phyloP scores from a whole-genome alignment of 2,888 invertebrate genomes.

The Synanthedon vespiformis region DNA sequence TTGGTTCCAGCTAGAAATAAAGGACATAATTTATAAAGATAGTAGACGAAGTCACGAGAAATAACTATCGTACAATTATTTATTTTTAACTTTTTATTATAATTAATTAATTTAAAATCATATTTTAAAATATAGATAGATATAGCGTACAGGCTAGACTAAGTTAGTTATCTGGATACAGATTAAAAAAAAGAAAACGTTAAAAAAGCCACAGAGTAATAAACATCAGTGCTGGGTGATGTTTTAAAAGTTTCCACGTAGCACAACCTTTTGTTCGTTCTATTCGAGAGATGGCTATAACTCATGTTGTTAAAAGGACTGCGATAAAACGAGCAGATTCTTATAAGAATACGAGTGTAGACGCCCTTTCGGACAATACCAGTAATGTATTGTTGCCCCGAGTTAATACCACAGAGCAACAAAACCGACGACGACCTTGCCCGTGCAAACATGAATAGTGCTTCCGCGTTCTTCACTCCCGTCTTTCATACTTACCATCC shows the following conservation, averaged over 20 bases:
- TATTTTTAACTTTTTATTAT: no score
- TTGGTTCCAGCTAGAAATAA: no score
- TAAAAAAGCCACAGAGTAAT: no score
- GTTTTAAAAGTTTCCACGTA: slow-evolving; percentile 38
- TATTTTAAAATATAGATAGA: no score
- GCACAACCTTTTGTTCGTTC: slow-evolving; percentile 36
- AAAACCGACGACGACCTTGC: slow-evolving; percentile 36
- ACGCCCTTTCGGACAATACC: slow-evolving; percentile 16
- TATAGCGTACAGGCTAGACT: no score
- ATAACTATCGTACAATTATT: no score
- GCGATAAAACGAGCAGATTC: slow-evolving; percentile 35
- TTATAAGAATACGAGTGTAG: slow-evolving; percentile 24
- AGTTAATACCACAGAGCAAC: slow-evolving; percentile 25
- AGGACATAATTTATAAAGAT: no score
- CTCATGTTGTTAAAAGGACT: slow-evolving; percentile 47
- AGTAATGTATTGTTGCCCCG: slow-evolving; percentile 5
- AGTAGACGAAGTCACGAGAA: no score
- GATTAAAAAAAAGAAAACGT: no score
- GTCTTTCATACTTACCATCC: slow-evolving; percentile 4
- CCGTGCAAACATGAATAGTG: slow-evolving; percentile 24
- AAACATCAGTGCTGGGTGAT: slow-evolving; percentile 9
- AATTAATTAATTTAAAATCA: no score
- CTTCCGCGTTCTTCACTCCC: slow-evolving; percentile 40
- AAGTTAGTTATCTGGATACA: no score
- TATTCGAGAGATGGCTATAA: slow-evolving; percentile 35